Percentiles rank a stretch among this genome's conserved stretches.
phyloP scores from a whole-genome alignment of 2,113 vertebrate species.

The Nanger granti region DNA sequence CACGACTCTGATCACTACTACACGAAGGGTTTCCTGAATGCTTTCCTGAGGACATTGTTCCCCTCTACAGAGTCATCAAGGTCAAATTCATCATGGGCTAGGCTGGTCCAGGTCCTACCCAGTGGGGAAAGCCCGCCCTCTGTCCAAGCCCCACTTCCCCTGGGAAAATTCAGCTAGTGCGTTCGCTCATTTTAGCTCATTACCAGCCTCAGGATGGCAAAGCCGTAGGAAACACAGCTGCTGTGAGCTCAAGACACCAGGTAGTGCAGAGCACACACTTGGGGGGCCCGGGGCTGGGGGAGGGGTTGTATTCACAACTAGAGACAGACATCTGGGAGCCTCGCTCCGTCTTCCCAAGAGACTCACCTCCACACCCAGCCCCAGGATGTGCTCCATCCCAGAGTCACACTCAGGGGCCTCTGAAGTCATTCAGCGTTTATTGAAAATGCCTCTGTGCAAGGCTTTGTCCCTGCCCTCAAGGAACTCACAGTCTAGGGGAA shows the following conservation, averaged over 20 bases:
- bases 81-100: constrained; percentile 73
- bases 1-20: constrained; percentile 51
- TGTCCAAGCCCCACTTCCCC: constrained; percentile 40
- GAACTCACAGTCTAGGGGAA: background rate
- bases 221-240: background rate
- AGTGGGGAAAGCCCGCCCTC: constrained; percentile 26
- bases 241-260: background rate
- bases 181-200: background rate
- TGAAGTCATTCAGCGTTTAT: background rate
- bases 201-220: background rate
- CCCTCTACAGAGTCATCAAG: constrained; percentile 65
- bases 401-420: background rate
- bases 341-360: background rate
- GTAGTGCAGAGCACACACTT: background rate
- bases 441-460: background rate
- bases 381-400: background rate
- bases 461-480: background rate
- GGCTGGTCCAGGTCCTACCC: constrained; percentile 35
- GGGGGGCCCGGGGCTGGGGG: background rate
- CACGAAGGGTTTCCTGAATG: constrained; percentile 76
- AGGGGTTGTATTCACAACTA: background rate
- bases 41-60: constrained; percentile 75
- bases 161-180: background rate
- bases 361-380: background rate
- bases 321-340: background rate